Evolutionary conservation across 2,888 invertebrate genomes (phyloP).

Genomic region (Diadromus collaris): DNA sequence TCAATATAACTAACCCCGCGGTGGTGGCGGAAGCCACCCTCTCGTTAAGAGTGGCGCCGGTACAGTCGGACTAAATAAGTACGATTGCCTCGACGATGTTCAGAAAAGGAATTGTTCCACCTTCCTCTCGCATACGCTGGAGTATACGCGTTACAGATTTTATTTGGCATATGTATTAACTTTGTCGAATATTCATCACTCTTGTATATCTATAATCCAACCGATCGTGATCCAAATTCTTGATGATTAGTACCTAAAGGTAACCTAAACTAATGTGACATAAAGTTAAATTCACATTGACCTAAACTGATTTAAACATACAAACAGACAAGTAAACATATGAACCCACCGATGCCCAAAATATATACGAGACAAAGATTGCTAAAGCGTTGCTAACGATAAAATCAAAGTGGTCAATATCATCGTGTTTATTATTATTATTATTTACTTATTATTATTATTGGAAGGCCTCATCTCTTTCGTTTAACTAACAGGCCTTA

Average conservation of each 20-base stretch:
- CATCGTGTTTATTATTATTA: too few species aligned
- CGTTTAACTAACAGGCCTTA: too few species aligned
- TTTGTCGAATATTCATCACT: not conserved
- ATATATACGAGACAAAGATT: not conserved
- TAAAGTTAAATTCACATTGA: not conserved
- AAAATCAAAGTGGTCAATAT: not conserved
- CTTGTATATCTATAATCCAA: not conserved
- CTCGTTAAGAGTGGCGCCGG: not conserved
- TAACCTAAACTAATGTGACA: not conserved
- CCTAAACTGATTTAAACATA: not conserved
- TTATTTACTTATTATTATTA: too few species aligned
- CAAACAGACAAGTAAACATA: not conserved
- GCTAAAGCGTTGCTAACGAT: not conserved
- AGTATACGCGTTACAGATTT: not conserved
- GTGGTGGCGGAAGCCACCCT: constrained; percentile 1
- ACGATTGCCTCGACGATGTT: not conserved
- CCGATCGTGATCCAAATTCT: not conserved
- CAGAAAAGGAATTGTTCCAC: not conserved
- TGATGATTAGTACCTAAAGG: too few species aligned
- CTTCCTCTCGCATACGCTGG: not conserved
- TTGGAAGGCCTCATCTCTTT: too few species aligned
- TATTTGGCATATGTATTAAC: not conserved
- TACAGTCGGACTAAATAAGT: not conserved
- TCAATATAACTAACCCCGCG: constrained; percentile 21
- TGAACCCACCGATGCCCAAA: not conserved